A percentile compares a stretch with the other conserved stretches of the same genome.
Conservation (phyloP, 2,797 vertebrate species). For the Microcaecilia unicolor region DNA sequence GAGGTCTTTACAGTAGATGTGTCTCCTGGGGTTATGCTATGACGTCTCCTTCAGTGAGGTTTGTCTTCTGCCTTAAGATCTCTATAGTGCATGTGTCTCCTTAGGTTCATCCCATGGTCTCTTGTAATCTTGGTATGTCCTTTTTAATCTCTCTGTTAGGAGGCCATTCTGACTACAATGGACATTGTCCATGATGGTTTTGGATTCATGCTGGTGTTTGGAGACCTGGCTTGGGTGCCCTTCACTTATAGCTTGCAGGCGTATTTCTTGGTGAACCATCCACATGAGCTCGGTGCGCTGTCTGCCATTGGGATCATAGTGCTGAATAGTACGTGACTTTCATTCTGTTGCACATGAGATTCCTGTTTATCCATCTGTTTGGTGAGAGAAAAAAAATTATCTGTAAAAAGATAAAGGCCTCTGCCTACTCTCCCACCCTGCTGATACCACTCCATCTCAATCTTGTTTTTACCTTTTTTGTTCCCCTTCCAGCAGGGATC, state of each 20-base stretch:
- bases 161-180: constrained; percentile 82
- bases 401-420: neutral
- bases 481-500: too few species aligned
- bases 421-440: neutral
- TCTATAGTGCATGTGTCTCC: too few species aligned
- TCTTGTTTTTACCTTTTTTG: neutral
- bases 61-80: too few species aligned
- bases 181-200: constrained; percentile 86
- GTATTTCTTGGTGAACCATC: constrained; percentile 72
- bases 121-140: too few species aligned
- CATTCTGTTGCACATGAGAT: neutral
- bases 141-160: constrained; percentile 46
- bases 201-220: constrained; percentile 86
- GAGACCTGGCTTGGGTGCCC: constrained; percentile 84
- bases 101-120: too few species aligned
- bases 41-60: too few species aligned
- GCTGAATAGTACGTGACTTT: constrained; percentile 66
- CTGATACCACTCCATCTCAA: neutral
- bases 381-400: too few species aligned
- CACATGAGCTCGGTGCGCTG: constrained; percentile 53
- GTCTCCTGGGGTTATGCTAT: too few species aligned
- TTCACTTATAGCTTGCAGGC: constrained; percentile 82
- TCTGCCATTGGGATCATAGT: constrained; percentile 50
- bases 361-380: too few species aligned
- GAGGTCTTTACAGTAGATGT: too few species aligned